These are phyloP conservation scores for Danio aesculapii DNA, from an alignment of 2,797 vertebrate species.

Conservation along the genomic window DNA sequence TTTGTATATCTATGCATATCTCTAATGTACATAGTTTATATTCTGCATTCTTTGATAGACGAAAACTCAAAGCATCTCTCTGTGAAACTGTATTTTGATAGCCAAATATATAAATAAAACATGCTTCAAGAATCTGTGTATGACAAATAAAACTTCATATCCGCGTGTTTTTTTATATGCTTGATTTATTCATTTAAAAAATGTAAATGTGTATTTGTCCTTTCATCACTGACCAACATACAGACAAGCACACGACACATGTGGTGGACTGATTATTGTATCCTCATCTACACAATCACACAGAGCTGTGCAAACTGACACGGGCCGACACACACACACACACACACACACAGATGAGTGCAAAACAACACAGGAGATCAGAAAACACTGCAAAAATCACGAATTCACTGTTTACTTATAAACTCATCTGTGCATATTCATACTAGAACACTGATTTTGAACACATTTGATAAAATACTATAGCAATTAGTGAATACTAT, in stretches of 20 bases:
- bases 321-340: neutral
- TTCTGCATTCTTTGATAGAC: constrained; percentile 3
- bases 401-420: too few relatives aligned
- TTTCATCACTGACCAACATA: constrained; percentile 75
- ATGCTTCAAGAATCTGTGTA: neutral
- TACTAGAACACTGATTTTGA: neutral
- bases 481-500: too few relatives aligned
- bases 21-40: constrained; percentile 44
- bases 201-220: constrained; percentile 80
- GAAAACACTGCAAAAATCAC: too few relatives aligned
- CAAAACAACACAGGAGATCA: too few relatives aligned
- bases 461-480: too few relatives aligned
- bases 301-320: neutral
- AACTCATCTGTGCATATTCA: neutral
- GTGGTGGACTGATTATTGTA: constrained; percentile 49
- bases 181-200: constrained; percentile 85
- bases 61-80: neutral
- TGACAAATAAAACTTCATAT: constrained; percentile 7
- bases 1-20: constrained; percentile 47
- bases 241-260: constrained; percentile 78
- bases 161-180: constrained; percentile 66
- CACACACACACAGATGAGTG: neutral
- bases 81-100: constrained; percentile 3
- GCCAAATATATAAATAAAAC: neutral
- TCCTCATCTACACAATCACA: constrained; percentile 56